Conservation (phyloP, 1,140 invertebrate genomes). For the Pogonognathellus flavescens region DNA sequence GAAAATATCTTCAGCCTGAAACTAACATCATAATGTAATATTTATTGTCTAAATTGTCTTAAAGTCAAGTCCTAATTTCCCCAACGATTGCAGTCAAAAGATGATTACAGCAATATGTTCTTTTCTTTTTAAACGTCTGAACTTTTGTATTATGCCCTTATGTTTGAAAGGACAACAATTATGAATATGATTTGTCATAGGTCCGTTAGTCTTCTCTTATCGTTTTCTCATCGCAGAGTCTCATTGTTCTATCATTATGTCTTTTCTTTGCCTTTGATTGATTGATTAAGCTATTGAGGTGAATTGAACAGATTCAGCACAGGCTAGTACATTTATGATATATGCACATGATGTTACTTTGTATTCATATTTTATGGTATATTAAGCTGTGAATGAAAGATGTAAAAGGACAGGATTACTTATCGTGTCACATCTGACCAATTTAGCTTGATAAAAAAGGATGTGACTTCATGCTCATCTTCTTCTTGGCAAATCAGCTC, state of each 20-base stretch:
- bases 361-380: no score
- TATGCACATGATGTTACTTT: no score
- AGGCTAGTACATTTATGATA: no score
- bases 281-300: conserved; percentile 42
- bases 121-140: neutral
- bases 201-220: conserved; percentile 13
- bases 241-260: conserved; percentile 53
- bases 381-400: no score
- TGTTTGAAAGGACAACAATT: neutral
- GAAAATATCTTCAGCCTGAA: neutral
- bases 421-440: conserved; percentile 2
- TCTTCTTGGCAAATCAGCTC: neutral
- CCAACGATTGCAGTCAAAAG: neutral
- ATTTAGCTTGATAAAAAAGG: neutral
- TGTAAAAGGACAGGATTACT: neutral
- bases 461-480: neutral
- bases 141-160: neutral
- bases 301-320: neutral
- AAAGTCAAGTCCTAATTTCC: neutral
- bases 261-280: conserved; percentile 39
- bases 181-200: conserved; percentile 28
- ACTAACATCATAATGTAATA: no score
- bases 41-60: neutral
- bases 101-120: conserved; percentile 21
- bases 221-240: conserved; percentile 8